These are phyloP conservation scores for Proctacanthus coquilletti DNA, from an alignment of 1,140 invertebrate species.

Conservation along the genomic window DNA sequence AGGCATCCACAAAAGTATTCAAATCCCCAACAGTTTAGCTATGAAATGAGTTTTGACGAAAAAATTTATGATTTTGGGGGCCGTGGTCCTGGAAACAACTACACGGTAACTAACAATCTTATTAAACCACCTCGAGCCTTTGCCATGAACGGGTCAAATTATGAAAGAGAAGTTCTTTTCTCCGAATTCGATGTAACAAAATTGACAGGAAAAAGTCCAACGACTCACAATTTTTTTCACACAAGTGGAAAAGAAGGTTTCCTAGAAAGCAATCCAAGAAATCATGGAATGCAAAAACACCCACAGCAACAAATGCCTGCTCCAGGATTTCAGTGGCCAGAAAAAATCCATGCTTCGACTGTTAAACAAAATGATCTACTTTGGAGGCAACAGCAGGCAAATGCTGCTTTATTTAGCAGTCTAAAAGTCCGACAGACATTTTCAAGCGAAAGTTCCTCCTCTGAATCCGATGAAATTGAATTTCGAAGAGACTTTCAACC, in stretches of 20 bases:
- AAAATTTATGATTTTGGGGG: constrained; percentile 28
- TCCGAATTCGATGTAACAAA: constrained; percentile 29
- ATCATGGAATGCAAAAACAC: constrained; percentile 2
- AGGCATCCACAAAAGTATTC: background rate
- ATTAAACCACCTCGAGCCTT: constrained; percentile 5
- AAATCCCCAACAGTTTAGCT: background rate
- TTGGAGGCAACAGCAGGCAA: constrained; percentile 17
- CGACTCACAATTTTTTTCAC: constrained; percentile 23
- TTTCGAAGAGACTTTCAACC: constrained; percentile 24
- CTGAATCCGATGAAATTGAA: constrained; percentile 20
- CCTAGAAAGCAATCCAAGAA: background rate
- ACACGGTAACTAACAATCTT: constrained; percentile 8
- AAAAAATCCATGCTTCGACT: constrained; percentile 27
- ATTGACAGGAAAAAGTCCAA: constrained; percentile 30
- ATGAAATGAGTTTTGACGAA: constrained; percentile 20
- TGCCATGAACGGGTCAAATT: constrained; percentile 5
- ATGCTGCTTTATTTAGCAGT: background rate
- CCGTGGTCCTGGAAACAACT: constrained; percentile 24
- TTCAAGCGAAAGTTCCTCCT: constrained; percentile 26
- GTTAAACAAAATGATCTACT: constrained; percentile 27
- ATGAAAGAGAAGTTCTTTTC: constrained; percentile 7
- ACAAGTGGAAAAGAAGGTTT: constrained; percentile 1
- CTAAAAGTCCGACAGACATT: constrained; percentile 7
- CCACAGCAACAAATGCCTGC: constrained; percentile 1
- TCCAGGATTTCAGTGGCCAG: constrained; percentile 23